Evolutionary conservation across 1,140 invertebrate genomes (phyloP).

Genomic region (Lanistes nyassanus): DNA sequence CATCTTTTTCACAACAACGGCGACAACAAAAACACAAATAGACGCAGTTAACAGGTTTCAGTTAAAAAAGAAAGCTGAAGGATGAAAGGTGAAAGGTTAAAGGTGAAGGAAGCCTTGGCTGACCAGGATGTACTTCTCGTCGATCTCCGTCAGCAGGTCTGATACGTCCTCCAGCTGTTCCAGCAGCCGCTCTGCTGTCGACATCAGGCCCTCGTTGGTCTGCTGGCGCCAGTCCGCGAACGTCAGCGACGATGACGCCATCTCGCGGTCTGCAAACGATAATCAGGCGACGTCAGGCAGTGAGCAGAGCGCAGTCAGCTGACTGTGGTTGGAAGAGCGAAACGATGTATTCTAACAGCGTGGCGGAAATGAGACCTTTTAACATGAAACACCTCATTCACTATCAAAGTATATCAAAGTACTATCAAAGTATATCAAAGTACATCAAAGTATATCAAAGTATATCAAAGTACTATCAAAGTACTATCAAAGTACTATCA

Average conservation of each 20-base stretch:
- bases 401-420: no score
- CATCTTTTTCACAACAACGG: no score
- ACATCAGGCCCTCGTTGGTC: constrained; percentile 42
- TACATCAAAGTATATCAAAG: no score
- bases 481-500: no score
- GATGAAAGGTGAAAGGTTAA: no score
- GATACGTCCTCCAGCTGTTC: constrained; percentile 51
- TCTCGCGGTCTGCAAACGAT: background rate
- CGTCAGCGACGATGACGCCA: constrained; percentile 7
- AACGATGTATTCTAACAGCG: background rate
- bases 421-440: no score
- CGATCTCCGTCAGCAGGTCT: constrained; percentile 50
- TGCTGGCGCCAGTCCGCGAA: constrained; percentile 25
- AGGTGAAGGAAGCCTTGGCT: background rate
- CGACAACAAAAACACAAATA: no score
- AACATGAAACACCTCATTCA: no score
- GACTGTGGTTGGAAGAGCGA: background rate
- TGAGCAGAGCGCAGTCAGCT: background rate
- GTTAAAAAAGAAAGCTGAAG: no score
- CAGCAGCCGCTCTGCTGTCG: constrained; percentile 52
- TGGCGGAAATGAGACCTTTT: no score
- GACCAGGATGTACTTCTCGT: constrained; percentile 51
- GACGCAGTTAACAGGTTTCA: no score
- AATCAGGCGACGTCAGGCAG: background rate
- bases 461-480: no score